A percentile compares a stretch with the other conserved stretches of the same genome.
Conservation (phyloP, 2,888 invertebrate genomes). For the Cryptophagus acutangulus region DNA sequence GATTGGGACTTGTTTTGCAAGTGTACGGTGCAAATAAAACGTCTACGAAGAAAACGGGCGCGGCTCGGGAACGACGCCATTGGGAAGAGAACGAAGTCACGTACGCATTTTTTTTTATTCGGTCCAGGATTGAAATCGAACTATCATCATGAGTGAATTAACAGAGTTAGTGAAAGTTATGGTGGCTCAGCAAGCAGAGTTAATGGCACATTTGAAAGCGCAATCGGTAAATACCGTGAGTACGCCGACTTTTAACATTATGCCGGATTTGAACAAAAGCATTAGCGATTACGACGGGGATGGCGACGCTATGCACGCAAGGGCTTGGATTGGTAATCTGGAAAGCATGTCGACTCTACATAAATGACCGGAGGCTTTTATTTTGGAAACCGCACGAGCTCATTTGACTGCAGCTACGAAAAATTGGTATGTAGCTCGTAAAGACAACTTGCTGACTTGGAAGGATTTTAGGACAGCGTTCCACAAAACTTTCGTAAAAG, state of each 20-base stretch:
- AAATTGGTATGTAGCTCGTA: slow-evolving; percentile 4
- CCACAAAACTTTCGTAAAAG: slow-evolving; percentile 1
- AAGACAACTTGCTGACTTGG: background rate
- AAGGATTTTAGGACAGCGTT: background rate
- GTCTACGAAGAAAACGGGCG: no score
- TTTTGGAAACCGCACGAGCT: slow-evolving; percentile 18
- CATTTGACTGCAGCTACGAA: slow-evolving; percentile 11
- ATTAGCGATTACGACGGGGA: slow-evolving; percentile 10
- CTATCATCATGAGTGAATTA: no score
- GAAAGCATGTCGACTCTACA: slow-evolving; percentile 13
- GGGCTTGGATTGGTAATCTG: slow-evolving; percentile 9
- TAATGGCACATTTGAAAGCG: no score
- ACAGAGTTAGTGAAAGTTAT: no score
- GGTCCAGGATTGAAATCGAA: no score
- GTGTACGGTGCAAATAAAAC: no score
- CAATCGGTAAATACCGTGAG: no score
- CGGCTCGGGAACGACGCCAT: no score
- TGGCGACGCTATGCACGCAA: background rate
- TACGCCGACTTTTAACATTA: slow-evolving; percentile 6
- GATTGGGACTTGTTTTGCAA: no score
- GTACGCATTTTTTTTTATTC: no score
- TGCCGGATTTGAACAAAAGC: slow-evolving; percentile 13
- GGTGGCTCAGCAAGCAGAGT: no score
- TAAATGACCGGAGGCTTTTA: slow-evolving; percentile 17
- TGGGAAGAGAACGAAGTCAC: no score